phyloP scores from a whole-genome alignment of 1,140 invertebrate genomes.

The Mamestra configurata region DNA sequence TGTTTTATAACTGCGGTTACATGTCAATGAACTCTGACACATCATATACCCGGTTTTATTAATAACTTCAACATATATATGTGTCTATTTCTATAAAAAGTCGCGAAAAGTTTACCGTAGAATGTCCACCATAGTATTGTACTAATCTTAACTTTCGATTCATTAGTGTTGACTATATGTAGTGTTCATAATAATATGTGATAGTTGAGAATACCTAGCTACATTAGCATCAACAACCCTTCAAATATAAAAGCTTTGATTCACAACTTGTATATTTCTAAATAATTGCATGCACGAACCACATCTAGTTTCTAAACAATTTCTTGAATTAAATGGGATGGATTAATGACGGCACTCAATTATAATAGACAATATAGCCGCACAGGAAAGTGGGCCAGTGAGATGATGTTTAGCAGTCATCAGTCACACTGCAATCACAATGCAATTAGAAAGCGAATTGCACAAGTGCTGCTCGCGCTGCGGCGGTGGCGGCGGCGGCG shows the following conservation, averaged over 20 bases:
- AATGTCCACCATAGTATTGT: no score
- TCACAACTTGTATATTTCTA: not conserved
- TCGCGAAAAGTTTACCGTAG: no score
- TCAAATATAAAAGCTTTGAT: not conserved
- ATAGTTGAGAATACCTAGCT: no score
- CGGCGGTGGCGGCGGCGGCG: not conserved
- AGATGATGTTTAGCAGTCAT: conserved; percentile 72
- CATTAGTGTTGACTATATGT: no score
- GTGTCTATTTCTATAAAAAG: not conserved
- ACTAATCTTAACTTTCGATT: not conserved
- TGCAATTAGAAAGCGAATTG: conserved; percentile 86
- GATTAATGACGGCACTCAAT: conserved; percentile 42
- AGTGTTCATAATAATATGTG: no score
- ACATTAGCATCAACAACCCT: not conserved
- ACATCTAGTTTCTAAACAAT: conserved; percentile 45
- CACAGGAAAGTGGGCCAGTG: conserved; percentile 70
- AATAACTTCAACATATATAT: not conserved
- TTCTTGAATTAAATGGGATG: conserved; percentile 40
- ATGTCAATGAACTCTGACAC: conserved; percentile 55
- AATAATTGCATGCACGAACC: conserved; percentile 20
- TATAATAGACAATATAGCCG: conserved; percentile 45
- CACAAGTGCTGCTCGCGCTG: conserved; percentile 73
- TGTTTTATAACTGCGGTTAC: conserved; percentile 60
- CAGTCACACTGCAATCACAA: conserved; percentile 79
- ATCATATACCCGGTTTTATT: conserved; percentile 31